Conservation (phyloP, 2,888 invertebrate species). For the Lobophora halterata region DNA sequence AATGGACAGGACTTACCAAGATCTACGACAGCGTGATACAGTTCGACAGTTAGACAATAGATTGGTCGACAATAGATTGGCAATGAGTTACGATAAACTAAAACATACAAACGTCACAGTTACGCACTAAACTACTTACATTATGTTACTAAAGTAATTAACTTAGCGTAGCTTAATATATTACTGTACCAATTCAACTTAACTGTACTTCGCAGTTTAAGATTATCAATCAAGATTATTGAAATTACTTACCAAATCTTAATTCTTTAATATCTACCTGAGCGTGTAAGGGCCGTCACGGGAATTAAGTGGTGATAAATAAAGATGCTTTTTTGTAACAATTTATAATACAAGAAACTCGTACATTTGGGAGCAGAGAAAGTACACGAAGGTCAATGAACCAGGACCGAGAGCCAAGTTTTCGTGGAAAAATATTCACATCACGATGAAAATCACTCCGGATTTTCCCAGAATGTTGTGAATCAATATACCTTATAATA, state of each 20-base stretch:
- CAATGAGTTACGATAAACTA: no score
- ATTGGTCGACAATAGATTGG: conserved; percentile 8
- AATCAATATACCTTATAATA: no score
- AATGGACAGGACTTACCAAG: conserved; percentile 54
- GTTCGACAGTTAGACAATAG: conserved; percentile 25
- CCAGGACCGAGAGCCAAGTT: conserved; percentile 12
- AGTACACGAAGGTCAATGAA: conserved; percentile 24
- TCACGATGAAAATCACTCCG: not conserved
- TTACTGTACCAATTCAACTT: no score
- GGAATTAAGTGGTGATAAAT: conserved; percentile 22
- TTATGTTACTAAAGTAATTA: no score
- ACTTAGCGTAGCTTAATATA: no score
- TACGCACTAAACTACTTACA: no score
- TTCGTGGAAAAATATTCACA: not conserved
- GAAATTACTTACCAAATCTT: not conserved
- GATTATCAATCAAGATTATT: no score
- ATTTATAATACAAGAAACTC: conserved; percentile 21
- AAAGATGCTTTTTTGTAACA: conserved; percentile 19
- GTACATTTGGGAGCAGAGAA: conserved; percentile 27
- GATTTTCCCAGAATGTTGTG: conserved; percentile 8
- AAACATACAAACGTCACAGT: no score
- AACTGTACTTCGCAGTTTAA: no score
- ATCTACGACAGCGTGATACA: conserved; percentile 57
- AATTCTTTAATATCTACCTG: conserved; percentile 13
- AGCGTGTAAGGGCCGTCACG: conserved; percentile 11